Base-by-base conservation (phyloP, 1,140 invertebrate species). In the Atta cephalotes region DNA sequence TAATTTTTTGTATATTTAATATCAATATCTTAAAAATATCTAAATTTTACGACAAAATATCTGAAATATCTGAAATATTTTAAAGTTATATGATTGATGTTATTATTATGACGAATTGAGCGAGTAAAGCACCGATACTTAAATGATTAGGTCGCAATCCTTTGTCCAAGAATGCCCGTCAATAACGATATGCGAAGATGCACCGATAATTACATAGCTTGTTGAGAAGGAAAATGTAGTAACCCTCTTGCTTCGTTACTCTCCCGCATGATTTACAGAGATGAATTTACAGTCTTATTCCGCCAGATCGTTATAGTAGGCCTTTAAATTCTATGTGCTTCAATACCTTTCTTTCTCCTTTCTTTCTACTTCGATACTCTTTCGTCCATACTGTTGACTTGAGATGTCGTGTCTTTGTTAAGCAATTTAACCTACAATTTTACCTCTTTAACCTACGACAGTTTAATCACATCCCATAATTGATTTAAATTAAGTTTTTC, bases 251-350 rank as follows among this genome's bases (percentile, higher is more conserved):
- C 60, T 76, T 82, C 89, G 86, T 90, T 90, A 90, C 78, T 77
- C 89, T 82, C 89, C 65, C 88, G 88, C 78, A 88, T 91, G 88
- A 91, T 91, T 91, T 91, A 91, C 86, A 76, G 58, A 91, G 90
- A 91, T 88, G 86, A 91, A 91, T 91, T 91, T 91, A 91, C 88
- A 91, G 88, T 88, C 90, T 89, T 89, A 89, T 90, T 89, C 71
- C 71, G 87, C 60, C 56, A 76, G 72, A 80, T 71, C 58, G 62
- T 89, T 85, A 88, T 87, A 56, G 51, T 80, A 71, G 21, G 82
- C 18, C 58, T 71, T 88, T 35, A 86, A 89, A 71, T 90, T 71
- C 28, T 7, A n/a, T 6, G 35, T 31, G 35, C 25, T 60, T 7
- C 21, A 4, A 49, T 76, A 60, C 18, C n/a, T 45, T 39, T 10